phyloP scores from a whole-genome alignment of 2,113 vertebrate species.

The Camarhynchus parvulus region DNA sequence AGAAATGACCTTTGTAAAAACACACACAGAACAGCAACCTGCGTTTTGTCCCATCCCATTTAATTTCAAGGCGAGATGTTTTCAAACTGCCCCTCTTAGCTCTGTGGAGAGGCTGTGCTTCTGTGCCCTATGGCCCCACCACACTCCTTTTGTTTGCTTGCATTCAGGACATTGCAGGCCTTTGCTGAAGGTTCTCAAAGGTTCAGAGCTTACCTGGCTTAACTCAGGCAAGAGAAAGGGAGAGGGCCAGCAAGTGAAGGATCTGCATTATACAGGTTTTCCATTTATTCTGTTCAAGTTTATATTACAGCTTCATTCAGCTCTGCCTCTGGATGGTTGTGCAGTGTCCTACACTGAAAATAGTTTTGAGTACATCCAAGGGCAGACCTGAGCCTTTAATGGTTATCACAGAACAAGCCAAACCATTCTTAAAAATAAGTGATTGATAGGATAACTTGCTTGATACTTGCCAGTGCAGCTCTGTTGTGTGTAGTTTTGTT shows the following conservation, averaged over 20 bases:
- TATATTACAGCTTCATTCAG: background rate
- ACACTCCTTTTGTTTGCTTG: background rate
- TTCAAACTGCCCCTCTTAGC: accelerated
- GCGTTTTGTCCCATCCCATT: background rate
- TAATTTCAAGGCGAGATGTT: constrained; percentile 12
- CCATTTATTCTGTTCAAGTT: background rate
- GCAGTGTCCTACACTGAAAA: constrained; percentile 8
- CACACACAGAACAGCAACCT: background rate
- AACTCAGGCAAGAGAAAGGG: background rate
- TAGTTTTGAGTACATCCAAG: background rate
- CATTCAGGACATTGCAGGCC: background rate
- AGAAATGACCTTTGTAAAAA: background rate
- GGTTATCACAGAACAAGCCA: background rate
- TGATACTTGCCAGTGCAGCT: background rate
- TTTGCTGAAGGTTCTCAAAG: background rate
- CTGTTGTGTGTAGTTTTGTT: background rate
- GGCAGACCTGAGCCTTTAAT: background rate
- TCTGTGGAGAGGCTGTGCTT: background rate
- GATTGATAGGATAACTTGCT: background rate
- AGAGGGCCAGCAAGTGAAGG: background rate
- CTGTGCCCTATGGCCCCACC: background rate
- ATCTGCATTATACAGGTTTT: background rate
- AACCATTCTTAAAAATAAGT: background rate
- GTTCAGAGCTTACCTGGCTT: background rate
- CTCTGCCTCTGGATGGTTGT: background rate